A percentile compares a stretch with the other conserved stretches of the same genome.
Conservation (phyloP, 1,140 invertebrate species). For the Eumaeus atala region DNA sequence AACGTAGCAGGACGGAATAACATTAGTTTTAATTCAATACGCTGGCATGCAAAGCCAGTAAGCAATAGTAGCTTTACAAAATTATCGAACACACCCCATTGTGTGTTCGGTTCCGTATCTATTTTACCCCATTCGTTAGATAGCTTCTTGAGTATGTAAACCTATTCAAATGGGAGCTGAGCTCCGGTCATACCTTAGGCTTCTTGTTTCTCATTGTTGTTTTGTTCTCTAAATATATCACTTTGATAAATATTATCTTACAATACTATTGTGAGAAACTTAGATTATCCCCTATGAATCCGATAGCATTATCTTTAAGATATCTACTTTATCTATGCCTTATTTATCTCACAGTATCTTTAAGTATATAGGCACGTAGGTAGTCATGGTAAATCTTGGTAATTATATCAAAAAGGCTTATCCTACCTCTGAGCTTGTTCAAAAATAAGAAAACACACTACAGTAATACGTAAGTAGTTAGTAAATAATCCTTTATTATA, state of each 20-base stretch:
- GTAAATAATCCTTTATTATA: no score
- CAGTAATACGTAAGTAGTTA: no score
- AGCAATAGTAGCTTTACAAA: constrained; percentile 40
- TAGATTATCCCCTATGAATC: background rate
- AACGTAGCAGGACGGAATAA: constrained; percentile 34
- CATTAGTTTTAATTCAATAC: constrained; percentile 52
- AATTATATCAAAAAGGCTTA: no score
- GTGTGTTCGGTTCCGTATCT: constrained; percentile 34
- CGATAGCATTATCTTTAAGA: background rate
- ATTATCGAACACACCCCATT: constrained; percentile 40
- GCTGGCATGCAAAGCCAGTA: constrained; percentile 36
- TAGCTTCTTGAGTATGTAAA: constrained; percentile 42
- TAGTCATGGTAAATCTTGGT: no score
- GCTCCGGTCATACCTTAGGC: background rate
- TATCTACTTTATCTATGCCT: no score
- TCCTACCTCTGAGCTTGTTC: no score
- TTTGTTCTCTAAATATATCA: constrained; percentile 8
- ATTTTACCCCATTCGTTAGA: constrained; percentile 39
- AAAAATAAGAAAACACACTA: no score
- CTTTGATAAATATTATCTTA: constrained; percentile 6
- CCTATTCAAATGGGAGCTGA: constrained; percentile 39
- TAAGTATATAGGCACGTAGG: no score
- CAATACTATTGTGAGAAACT: constrained; percentile 3
- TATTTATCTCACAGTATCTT: no score
- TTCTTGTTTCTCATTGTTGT: constrained; percentile 1